Conservation (phyloP, 2,888 invertebrate genomes). For the Epistrophe grossulariae region DNA sequence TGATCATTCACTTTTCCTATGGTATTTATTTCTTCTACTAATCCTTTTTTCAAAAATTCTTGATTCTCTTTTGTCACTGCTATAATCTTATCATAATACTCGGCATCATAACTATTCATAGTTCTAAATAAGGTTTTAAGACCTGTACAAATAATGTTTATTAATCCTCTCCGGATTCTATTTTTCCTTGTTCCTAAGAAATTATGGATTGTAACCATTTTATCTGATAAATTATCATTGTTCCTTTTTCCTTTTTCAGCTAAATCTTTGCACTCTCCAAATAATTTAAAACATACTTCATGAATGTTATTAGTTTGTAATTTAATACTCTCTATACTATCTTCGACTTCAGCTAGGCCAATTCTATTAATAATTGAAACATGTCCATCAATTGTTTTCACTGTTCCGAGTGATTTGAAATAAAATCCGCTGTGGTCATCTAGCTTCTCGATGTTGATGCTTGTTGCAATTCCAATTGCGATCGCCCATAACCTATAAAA, state of each 20-base stretch:
- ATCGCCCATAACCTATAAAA: background rate
- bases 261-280: background rate
- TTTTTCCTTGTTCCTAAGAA: background rate
- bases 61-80: background rate
- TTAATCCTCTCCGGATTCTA: background rate
- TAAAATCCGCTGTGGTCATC: too few species aligned
- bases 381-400: background rate
- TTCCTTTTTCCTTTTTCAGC: background rate
- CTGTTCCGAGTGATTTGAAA: background rate
- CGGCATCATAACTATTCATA: background rate
- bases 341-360: background rate
- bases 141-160: background rate
- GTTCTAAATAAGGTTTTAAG: background rate
- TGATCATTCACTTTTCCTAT: background rate
- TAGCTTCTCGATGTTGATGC: background rate
- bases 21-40: background rate
- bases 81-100: background rate
- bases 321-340: background rate
- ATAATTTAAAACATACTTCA: background rate
- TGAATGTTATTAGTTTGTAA: slow-evolving; percentile 1
- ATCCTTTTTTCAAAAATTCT: background rate
- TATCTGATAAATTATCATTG: background rate
- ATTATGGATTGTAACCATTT: background rate
- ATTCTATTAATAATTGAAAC: background rate
- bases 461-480: background rate